Base-by-base conservation (phyloP, 2,113 vertebrate species). In the Sapayoa aenigma region DNA sequence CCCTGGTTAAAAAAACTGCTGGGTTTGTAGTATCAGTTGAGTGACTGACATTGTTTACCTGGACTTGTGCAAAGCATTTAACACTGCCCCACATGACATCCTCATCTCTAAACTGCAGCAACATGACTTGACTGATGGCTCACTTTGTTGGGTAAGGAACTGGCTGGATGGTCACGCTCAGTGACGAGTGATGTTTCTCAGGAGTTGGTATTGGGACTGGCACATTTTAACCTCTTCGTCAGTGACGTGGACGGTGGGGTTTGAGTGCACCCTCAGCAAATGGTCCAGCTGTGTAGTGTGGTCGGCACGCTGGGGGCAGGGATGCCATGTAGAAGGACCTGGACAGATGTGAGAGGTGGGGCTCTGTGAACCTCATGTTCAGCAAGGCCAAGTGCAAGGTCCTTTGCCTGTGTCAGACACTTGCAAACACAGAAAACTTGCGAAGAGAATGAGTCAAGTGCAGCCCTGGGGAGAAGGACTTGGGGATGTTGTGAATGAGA, bases 1-100 rank as follows among this genome's bases (percentile, higher is more conserved):
- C 6, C 14, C 10, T 49, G 11, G 8, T 46, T 58, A 77, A 55
- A 12, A 77, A 55, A 17, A 1, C 0, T 35, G 9, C 2, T 31
- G 19, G 16, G 7, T 69, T 79, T 69, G 27, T 31, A 20, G 17
- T 20, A 17, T 58, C 16, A 55, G 16, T 63, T 65, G 39, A 30
- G 27, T 9, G 9, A 65, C 62, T 41, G 39, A 42, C 28, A 14
- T 63, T 65, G 7, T 19, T 19, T 65, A 9, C 19, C 19, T 15
- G 39, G 13, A 31, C 62, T 42, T 65, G 39, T 63, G 39, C 39
- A 63, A 63, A 63, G 60, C 39, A 30, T 63, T 63, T 63, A 42
- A 14, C 60, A 41, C 60, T 63, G 39, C 41, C 37, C 60, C 27
- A 30, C 18, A 35, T 58, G 39, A 30, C 18, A 41, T 30, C 18